A percentile compares a stretch with the other conserved stretches of the same genome.
These are phyloP conservation scores for Furcifer pardalis DNA, from an alignment of 2,797 vertebrate species.

Conservation along the genomic window DNA sequence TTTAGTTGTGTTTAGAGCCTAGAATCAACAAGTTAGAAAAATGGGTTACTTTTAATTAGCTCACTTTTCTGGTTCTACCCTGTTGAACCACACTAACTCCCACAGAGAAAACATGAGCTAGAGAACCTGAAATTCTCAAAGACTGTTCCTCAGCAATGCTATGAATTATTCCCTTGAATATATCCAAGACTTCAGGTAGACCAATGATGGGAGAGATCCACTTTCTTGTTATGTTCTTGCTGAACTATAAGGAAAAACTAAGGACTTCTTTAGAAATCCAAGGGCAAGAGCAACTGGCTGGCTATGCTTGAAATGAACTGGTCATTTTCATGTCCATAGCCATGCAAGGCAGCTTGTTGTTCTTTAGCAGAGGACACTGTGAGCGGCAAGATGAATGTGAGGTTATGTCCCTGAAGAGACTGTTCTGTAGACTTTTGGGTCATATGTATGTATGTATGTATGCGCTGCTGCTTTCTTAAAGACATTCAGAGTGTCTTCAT, in stretches of 20 bases:
- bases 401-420: neutral
- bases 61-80: neutral
- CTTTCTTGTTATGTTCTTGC: neutral
- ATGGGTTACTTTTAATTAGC: neutral
- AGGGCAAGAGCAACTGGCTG: neutral
- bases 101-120: no score
- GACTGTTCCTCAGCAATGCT: no score
- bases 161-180: no score
- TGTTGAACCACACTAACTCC: no score
- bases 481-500: constrained; percentile 63
- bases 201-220: neutral
- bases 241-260: neutral
- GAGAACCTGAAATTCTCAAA: no score
- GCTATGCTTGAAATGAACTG: neutral
- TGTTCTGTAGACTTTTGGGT: neutral
- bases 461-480: neutral
- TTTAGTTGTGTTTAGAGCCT: neutral
- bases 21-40: neutral
- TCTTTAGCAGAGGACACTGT: neutral
- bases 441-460: neutral
- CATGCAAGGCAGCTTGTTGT: constrained; percentile 71
- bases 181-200: no score
- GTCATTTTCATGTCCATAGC: neutral
- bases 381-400: no score
- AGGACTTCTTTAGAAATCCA: neutral